Conservation (phyloP, 2,888 invertebrate genomes). For the Chelonus formosanus region DNA sequence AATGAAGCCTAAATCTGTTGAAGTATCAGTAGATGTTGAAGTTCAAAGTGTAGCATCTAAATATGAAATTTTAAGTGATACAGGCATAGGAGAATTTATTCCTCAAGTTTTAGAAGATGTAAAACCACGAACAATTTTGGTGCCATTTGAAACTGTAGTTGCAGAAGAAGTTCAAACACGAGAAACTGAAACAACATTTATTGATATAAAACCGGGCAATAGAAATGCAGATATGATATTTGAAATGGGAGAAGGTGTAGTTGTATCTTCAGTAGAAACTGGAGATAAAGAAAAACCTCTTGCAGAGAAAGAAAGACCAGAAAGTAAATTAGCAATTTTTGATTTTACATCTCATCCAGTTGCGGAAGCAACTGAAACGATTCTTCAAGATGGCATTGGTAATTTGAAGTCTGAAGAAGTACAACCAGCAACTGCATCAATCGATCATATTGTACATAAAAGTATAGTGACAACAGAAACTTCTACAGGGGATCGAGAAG, state of each 20-base stretch:
- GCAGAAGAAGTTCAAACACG: conserved; percentile 55
- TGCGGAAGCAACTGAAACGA: conserved; percentile 59
- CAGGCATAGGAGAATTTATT: conserved; percentile 45
- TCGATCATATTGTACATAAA: conserved; percentile 68
- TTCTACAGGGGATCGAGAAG: conserved; percentile 56
- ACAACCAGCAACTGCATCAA: conserved; percentile 67
- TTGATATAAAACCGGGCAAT: conserved; percentile 67
- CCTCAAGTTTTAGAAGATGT: conserved; percentile 42
- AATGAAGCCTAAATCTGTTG: conserved; percentile 46
- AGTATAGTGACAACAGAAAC: conserved; percentile 66
- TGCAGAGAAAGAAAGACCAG: conserved; percentile 50
- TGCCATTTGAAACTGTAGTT: conserved; percentile 53
- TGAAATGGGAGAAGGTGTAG: conserved; percentile 53
- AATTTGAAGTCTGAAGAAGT: conserved; percentile 60
- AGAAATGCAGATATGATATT: conserved; percentile 66
- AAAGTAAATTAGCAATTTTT: conserved; percentile 60
- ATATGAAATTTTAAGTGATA: conserved; percentile 54
- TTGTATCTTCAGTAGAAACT: conserved; percentile 52
- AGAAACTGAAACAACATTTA: conserved; percentile 55
- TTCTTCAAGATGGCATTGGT: conserved; percentile 51
- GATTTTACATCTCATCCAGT: conserved; percentile 61
- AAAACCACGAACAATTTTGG: conserved; percentile 49
- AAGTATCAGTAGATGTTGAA: conserved; percentile 54
- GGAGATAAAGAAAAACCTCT: conserved; percentile 53
- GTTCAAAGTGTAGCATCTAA: conserved; percentile 53